Conservation (phyloP, 2,113 vertebrate genomes). For the Pteronura brasiliensis region DNA sequence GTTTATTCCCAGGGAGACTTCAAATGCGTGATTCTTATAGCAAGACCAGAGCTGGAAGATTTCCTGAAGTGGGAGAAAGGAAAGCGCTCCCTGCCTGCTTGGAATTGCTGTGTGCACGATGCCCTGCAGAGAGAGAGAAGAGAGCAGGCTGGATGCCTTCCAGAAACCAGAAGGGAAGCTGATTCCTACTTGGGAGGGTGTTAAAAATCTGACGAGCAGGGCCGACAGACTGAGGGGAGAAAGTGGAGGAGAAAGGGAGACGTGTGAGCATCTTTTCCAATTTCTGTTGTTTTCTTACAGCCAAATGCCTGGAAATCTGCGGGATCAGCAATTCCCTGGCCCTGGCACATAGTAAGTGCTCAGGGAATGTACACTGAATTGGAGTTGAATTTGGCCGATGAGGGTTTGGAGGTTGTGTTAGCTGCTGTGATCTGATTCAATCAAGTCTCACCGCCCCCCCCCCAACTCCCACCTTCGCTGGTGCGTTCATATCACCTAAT, state of each 20-base stretch:
- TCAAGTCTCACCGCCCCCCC: too few relatives aligned
- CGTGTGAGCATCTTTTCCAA: slow-evolving; percentile 24
- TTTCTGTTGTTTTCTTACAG: slow-evolving; percentile 62
- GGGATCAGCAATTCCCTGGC: not conserved
- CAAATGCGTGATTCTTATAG: slow-evolving; percentile 32
- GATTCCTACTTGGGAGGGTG: slow-evolving; percentile 70
- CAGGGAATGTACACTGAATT: not conserved
- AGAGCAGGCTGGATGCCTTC: slow-evolving; percentile 76
- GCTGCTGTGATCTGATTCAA: not conserved
- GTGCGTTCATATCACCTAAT: not conserved
- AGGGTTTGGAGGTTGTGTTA: not conserved
- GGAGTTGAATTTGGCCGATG: not conserved
- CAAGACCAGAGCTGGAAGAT: slow-evolving; percentile 51
- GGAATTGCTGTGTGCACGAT: slow-evolving; percentile 70
- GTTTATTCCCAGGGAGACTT: slow-evolving; percentile 56
- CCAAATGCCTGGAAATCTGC: not conserved
- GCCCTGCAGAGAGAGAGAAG: slow-evolving; percentile 79
- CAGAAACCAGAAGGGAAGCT: slow-evolving; percentile 75
- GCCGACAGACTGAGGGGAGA: slow-evolving; percentile 67
- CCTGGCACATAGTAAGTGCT: not conserved
- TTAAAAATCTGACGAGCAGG: slow-evolving; percentile 72
- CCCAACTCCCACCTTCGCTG: not conserved
- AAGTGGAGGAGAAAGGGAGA: slow-evolving; percentile 45
- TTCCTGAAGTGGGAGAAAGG: slow-evolving; percentile 64
- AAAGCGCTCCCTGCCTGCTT: slow-evolving; percentile 66